Base-by-base conservation (phyloP, 2,888 invertebrate species). In the Stenodera caucasica region DNA sequence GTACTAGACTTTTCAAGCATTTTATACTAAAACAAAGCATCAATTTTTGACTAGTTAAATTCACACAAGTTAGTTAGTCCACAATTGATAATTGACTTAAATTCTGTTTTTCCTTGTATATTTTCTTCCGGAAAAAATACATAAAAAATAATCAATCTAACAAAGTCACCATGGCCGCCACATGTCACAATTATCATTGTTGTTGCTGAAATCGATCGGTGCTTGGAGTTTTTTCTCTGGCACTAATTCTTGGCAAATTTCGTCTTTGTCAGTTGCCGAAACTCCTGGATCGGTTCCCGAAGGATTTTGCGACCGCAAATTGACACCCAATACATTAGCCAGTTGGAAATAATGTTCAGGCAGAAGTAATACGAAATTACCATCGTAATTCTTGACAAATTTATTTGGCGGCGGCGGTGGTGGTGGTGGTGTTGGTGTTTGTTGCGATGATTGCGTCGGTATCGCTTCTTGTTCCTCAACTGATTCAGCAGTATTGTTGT, bases 321-420 rank as follows among this genome's bases (percentile, higher is more conserved):
- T 81, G 54, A 81, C 80, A 45, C 80, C 81, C 30, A 81, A 66
- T 55, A 85, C 85, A 3, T 83, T 83, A 1, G 85, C 84, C 52
- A 86, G 70, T 71, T 86, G 85, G 9, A 86, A 83, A 74, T 86
- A 86, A 74, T 86, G 85, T 73, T 85, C 85, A 40, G 86, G 86
- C 40, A 86, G 77, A 2, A 86, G 80, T 71, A 86, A 84, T 15
- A 86, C 86, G 40, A 86, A 85, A 69, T 86, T 86, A 2, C 86
- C 86, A 69, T 86, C 86, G 26, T 85, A 85, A 57, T 84, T 78
- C 60, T 85, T 81, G 18, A 84, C 53, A 0, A 40, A 26, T 49
- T 64, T 57, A 9, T 49, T 30, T 0, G 32, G 50, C 21, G 37
- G 35, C 33, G 35, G 51, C 50, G 54, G 3, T 14, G 49, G 33